A percentile compares a stretch with the other conserved stretches of the same genome.
Evolutionary conservation across 2,113 vertebrate genomes (phyloP).

Genomic region (Cettia cetti): DNA sequence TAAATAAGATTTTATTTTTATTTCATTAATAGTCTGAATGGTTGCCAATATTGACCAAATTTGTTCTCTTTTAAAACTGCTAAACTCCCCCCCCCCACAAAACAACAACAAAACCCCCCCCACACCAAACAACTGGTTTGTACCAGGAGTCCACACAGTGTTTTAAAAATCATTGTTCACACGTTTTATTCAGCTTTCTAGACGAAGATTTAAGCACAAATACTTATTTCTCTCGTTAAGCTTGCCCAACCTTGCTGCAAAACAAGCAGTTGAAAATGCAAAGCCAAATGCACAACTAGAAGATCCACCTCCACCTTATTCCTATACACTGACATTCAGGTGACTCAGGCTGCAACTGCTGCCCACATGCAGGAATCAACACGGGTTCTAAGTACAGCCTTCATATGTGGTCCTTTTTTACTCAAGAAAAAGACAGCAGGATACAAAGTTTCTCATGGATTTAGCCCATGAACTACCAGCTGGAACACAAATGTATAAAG

Average conservation of each 20-base stretch:
- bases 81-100: not conserved
- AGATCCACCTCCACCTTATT: not conserved
- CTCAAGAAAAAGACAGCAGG: not conserved
- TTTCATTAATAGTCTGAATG: not conserved
- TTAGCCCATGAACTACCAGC: not conserved
- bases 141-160: not conserved
- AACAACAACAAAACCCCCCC: not conserved
- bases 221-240: not conserved
- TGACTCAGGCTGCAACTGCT: not conserved
- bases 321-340: not conserved
- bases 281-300: not conserved
- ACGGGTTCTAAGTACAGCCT: not conserved
- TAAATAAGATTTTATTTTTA: not conserved
- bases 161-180: not conserved
- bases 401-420: not conserved
- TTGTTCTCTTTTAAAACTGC: not conserved
- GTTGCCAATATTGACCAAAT: not conserved
- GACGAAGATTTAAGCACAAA: not conserved
- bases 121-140: not conserved
- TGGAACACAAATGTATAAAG: slow-evolving; percentile 1
- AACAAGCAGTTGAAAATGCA: not conserved
- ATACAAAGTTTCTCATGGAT: not conserved
- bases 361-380: not conserved
- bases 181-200: not conserved
- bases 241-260: not conserved